Evolutionary conservation across 1,140 invertebrate species (phyloP).

Genomic region (Plutomurus gul): DNA sequence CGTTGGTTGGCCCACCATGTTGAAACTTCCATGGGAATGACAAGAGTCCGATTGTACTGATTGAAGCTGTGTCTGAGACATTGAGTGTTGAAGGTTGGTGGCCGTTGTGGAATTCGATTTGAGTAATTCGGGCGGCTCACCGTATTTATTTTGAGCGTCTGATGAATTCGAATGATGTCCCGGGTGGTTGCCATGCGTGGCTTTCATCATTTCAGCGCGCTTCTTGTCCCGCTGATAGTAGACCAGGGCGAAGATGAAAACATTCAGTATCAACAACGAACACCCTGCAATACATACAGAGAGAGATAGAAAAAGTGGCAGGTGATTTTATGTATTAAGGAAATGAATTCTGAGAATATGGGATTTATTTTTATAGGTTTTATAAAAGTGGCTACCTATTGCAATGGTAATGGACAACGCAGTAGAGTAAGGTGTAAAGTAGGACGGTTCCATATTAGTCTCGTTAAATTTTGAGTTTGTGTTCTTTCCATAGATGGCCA

Average conservation of each 20-base stretch:
- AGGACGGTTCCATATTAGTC: not conserved
- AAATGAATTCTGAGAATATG: not conserved
- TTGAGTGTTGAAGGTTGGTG: constrained; percentile 42
- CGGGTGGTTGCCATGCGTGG: constrained; percentile 3
- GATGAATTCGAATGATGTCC: not conserved
- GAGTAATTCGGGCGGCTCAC: constrained; percentile 51
- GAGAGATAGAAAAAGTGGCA: not conserved
- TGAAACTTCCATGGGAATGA: not conserved
- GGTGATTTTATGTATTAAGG: not conserved
- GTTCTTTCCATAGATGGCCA: not conserved
- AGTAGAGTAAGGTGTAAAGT: not conserved
- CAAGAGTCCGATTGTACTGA: constrained; percentile 31
- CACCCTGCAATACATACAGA: constrained; percentile 62
- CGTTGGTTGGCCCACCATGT: not conserved
- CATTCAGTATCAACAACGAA: constrained; percentile 80
- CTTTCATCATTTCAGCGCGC: constrained; percentile 70
- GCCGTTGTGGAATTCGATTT: constrained; percentile 50
- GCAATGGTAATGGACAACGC: no score
- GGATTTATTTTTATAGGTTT: not conserved
- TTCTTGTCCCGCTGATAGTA: constrained; percentile 86
- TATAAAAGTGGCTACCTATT: no score
- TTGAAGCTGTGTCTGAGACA: constrained; percentile 16
- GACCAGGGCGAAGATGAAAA: constrained; percentile 82
- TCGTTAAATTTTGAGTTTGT: not conserved
- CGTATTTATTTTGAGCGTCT: constrained; percentile 37